A percentile compares a stretch with the other conserved stretches of the same genome.
Evolutionary conservation across 2,797 vertebrate genomes (phyloP).

Genomic region (Tragopan temminckii): DNA sequence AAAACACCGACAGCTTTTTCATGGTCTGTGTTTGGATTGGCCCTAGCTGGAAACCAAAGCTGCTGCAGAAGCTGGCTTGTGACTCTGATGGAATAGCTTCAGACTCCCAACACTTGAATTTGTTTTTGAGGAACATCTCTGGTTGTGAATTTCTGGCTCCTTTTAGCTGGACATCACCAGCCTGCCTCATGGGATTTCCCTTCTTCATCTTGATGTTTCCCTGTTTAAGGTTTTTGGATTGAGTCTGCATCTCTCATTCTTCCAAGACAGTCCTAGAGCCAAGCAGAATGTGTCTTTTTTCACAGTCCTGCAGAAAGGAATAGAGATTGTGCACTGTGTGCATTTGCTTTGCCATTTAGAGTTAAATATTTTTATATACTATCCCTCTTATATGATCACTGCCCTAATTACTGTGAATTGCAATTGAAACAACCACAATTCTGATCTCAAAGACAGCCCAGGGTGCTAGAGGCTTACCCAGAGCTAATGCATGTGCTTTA

Average conservation of each 20-base stretch:
- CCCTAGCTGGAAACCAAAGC: not conserved
- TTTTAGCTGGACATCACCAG: not conserved
- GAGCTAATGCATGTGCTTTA: too few species aligned
- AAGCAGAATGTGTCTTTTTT: not conserved
- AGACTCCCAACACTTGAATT: not conserved
- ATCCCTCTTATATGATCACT: not conserved
- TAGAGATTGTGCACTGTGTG: not conserved
- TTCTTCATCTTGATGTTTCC: not conserved
- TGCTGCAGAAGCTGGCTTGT: not conserved
- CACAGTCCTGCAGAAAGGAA: not conserved
- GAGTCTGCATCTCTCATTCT: not conserved
- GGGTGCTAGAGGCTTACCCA: too few species aligned
- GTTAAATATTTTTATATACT: not conserved
- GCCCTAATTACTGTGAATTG: not conserved
- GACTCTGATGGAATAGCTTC: not conserved
- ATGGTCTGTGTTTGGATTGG: not conserved
- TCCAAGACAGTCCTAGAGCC: not conserved
- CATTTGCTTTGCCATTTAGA: not conserved
- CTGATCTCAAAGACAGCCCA: too few species aligned
- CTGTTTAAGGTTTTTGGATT: not conserved
- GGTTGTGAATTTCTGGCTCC: not conserved
- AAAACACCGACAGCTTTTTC: slow-evolving; percentile 28
- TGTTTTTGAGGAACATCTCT: not conserved
- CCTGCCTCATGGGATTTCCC: not conserved
- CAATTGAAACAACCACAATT: not conserved